Evolutionary conservation across 2,113 vertebrate species (phyloP), one percentile per base, ranked within the genome.

Genomic region (Atherinomorus stipes): DNA sequence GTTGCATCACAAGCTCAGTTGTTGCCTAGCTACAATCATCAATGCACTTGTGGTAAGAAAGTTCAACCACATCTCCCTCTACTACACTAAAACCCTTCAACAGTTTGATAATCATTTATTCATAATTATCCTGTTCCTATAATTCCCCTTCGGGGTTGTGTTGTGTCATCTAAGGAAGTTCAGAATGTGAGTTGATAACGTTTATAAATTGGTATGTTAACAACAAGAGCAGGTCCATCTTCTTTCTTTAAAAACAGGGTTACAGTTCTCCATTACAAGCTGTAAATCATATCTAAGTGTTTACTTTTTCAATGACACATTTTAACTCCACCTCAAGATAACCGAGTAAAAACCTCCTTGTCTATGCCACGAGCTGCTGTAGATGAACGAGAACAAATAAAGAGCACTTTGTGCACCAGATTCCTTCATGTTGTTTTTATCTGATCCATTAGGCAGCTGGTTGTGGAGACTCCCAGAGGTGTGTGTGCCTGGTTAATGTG

Each of bases 401-500:
- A 69, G 64, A 78, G 44, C 62, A 21, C 52, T 26, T 23, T 50
- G 49, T 64, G 76, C 64, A 74, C 78, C 75, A 56, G 71, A 76
- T 78, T 85, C 79, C 75, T 85, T 44, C 58, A 26, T 74, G 81
- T 62, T 80, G 74, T 67, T 78, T 80, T 80, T 76, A 74, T 78
- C 25, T 49, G 76, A 58, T 85, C 83, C 81, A 84, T 86, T 84
- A 84, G 70, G 80, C 76, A 79, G 78, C 66, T 13, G 49, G 47
- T 50, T 72, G 25, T 8, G 59, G 21, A 62, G 21, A 34, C 60
- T 81, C 78, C 86, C 80, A 0, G 52, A 81, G 85, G 80, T 74
- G 81, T 66, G 66, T 8, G 47, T 9, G 66, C 74, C 68, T 25
- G 7, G 19, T 78, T 86, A 65, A 75, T n/a, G 12, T 91, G 87